Base-by-base conservation (phyloP, 2,113 vertebrate species). In the Gasterosteus aculeatus region DNA sequence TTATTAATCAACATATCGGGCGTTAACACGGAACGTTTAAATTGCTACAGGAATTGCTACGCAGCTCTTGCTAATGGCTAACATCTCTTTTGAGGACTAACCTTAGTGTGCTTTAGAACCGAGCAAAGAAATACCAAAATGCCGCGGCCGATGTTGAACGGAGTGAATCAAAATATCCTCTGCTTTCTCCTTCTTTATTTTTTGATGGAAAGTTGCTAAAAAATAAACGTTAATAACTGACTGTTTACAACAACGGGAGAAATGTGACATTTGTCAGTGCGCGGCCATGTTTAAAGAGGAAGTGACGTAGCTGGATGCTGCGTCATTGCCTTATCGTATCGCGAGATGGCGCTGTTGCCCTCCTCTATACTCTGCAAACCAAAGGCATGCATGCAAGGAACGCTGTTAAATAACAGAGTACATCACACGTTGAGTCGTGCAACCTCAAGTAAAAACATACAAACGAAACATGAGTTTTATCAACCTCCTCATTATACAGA, bases 281-380 rank as follows among this genome's bases (percentile, higher is more conserved):
- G 91, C 87, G 9, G 94, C 91, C 94, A 94, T 93, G 42, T 91
- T 88, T 75, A 26, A 44, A 68, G 67, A 57, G 87, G 89, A 92
- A 84, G 57, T 88, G 44, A 81, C 83, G 72, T 58, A 35, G 2
- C 1, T 1, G 11, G 7, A 0, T n/a, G 3, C 2, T 1, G 0
- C 0, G 33, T 72, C 3, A 2, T 22, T 67, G 7, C 42, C 14
- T 16, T 4, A 0, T 1, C 0, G 1, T 0, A 60, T 15, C 89
- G 18, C 81, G 7, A 80, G 92, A 70, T 83, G 91, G 85, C 72
- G 79, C 5, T 60, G 73, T 65, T 65, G 78, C 6, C 42, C 62
- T 62, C 18, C 75, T n/a, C n/a, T 70, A 18, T 10, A 7, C 12
- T 46, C 12, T 5, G 16, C 15, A 46, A 22, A 31, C 41, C 38